Conservation (phyloP, 2,797 vertebrate species). For the Phyllotis vaccarum region DNA sequence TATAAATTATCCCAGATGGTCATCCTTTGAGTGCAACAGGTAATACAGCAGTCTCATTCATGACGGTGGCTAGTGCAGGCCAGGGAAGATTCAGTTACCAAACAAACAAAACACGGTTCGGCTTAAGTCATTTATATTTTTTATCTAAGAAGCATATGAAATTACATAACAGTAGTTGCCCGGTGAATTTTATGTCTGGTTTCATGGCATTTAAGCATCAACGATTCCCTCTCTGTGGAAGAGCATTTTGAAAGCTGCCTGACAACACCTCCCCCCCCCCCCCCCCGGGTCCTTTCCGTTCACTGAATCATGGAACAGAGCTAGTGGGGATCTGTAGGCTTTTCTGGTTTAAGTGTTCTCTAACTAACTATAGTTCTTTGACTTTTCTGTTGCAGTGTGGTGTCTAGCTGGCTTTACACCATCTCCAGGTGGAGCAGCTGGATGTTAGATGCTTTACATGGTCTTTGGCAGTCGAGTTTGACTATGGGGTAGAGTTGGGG, state of each 20-base stretch:
- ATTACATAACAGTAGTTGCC: conserved; percentile 54
- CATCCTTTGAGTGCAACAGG: neutral
- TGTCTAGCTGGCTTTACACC: conserved; percentile 57
- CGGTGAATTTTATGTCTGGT: conserved; percentile 29
- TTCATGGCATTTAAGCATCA: conserved; percentile 35
- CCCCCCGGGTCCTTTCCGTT: conserved; percentile 48
- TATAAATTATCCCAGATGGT: neutral
- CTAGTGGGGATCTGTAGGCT: conserved; percentile 28
- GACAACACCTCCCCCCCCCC: neutral
- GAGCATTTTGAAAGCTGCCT: conserved; percentile 51
- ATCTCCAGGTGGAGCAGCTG: neutral
- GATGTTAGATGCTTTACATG: conserved; percentile 51
- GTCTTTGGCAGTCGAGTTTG: conserved; percentile 48
- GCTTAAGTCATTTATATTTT: conserved; percentile 25
- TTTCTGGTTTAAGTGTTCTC: neutral
- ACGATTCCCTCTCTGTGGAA: neutral
- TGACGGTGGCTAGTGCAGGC: neutral
- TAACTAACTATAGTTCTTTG: conserved; percentile 2
- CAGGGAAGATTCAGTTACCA: conserved; percentile 25
- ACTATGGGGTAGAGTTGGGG: neutral
- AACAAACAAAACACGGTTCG: neutral
- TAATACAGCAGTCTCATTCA: neutral
- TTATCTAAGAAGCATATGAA: conserved; percentile 31
- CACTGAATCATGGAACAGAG: conserved; percentile 61
- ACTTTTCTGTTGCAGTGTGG: conserved; percentile 12